Conservation (phyloP, 1,140 invertebrate genomes). For the Danaus melanippus region DNA sequence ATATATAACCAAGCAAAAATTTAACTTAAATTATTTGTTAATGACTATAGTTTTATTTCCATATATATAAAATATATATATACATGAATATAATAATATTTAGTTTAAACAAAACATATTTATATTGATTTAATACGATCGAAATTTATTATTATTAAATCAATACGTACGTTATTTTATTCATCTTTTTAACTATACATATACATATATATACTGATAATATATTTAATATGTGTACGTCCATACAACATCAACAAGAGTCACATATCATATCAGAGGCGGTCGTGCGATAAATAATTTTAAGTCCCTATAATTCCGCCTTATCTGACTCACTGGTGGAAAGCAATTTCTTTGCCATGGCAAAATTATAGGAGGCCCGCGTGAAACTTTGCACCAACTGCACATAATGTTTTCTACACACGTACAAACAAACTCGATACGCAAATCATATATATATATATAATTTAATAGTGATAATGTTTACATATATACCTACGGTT, state of each 20-base stretch:
- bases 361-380: conserved; percentile 45
- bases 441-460: conserved; percentile 1
- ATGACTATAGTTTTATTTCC: conserved; percentile 31
- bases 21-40: conserved; percentile 41
- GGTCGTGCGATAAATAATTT: conserved; percentile 40
- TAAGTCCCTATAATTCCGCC: conserved; percentile 48
- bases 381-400: conserved; percentile 37
- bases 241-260: neutral
- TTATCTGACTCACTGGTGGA: conserved; percentile 40
- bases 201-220: neutral
- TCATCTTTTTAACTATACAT: neutral
- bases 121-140: too few relatives aligned
- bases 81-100: neutral
- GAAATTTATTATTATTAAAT: too few relatives aligned
- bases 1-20: conserved; percentile 44
- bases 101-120: too few relatives aligned
- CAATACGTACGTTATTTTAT: neutral
- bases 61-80: too few relatives aligned
- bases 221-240: neutral
- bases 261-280: conserved; percentile 15
- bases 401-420: conserved; percentile 33
- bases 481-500: too few relatives aligned
- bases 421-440: conserved; percentile 8
- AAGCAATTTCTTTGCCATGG: conserved; percentile 49
- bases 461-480: neutral